Percentiles rank a stretch among this genome's conserved stretches.
Conservation (phyloP, 2,113 vertebrate genomes). For the Enhydra lutris region DNA sequence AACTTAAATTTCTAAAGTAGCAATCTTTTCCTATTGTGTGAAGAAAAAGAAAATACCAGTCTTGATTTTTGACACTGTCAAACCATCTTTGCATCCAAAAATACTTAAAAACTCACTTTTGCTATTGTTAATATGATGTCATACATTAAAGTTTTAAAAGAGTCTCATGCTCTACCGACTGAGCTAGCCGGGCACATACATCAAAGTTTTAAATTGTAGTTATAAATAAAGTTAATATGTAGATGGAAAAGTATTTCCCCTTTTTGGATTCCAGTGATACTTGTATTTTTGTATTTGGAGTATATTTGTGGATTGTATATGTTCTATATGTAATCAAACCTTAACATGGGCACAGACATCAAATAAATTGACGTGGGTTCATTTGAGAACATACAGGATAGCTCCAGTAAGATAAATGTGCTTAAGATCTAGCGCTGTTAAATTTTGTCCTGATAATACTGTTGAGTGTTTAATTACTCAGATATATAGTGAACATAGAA, state of each 20-base stretch:
- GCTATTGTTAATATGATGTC: background rate
- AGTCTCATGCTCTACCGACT: constrained; percentile 97
- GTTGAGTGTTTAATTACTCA: constrained; percentile 25
- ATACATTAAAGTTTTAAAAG: constrained; percentile 72
- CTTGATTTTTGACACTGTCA: constrained; percentile 67
- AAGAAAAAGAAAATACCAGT: constrained; percentile 9
- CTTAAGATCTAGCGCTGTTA: background rate
- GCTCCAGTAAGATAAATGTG: background rate
- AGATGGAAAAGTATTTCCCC: background rate
- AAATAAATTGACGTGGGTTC: background rate
- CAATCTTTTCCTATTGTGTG: constrained; percentile 9
- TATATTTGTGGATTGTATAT: constrained; percentile 46
- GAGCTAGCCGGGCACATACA: constrained; percentile 86
- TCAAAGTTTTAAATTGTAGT: constrained; percentile 18
- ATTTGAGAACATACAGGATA: constrained; percentile 16
- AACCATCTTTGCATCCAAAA: constrained; percentile 22
- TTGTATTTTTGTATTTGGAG: constrained; percentile 43
- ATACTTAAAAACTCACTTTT: constrained; percentile 42
- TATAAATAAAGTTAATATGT: background rate
- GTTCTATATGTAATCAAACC: background rate
- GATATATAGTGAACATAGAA: background rate
- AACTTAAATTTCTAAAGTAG: constrained; percentile 33
- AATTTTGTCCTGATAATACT: constrained; percentile 15
- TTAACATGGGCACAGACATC: background rate
- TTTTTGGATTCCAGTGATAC: background rate